These are phyloP conservation scores for Callopanchax toddi DNA, from an alignment of 2,113 vertebrate species.

Conservation along the genomic window DNA sequence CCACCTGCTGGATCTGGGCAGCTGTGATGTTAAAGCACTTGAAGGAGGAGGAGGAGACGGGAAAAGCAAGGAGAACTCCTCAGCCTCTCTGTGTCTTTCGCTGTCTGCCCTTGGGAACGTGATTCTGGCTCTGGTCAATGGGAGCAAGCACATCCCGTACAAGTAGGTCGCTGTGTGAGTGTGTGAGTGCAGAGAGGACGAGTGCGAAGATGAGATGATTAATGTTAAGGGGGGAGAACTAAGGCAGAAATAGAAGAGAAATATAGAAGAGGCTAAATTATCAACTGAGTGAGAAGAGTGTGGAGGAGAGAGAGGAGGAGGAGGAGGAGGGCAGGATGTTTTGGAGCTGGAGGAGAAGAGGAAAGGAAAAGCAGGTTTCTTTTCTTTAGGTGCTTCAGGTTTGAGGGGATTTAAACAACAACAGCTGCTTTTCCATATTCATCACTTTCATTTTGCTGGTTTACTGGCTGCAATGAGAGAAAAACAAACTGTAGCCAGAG, in stretches of 20 bases:
- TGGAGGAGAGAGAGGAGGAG: neutral
- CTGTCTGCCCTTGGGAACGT: slow-evolving; percentile 96
- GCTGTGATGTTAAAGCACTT: slow-evolving; percentile 89
- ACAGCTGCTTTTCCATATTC: slow-evolving; percentile 76
- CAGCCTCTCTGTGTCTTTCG: slow-evolving; percentile 89
- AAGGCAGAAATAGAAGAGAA: neutral
- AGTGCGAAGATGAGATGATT: slow-evolving; percentile 1
- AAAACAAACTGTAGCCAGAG: slow-evolving; percentile 8
- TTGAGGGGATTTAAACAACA: slow-evolving; percentile 68
- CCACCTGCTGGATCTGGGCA: slow-evolving; percentile 96
- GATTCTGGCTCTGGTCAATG: slow-evolving; percentile 98
- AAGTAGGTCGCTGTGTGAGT: slow-evolving; percentile 83
- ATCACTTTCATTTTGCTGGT: slow-evolving; percentile 57
- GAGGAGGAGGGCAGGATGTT: slow-evolving; percentile 16
- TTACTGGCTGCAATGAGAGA: slow-evolving; percentile 44
- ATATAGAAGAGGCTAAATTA: neutral
- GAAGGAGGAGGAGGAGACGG: slow-evolving; percentile 71
- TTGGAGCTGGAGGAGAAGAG: slow-evolving; percentile 12
- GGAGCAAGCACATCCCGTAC: slow-evolving; percentile 98
- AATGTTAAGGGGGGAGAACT: neutral
- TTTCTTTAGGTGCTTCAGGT: slow-evolving; percentile 37
- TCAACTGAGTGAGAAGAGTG: slow-evolving; percentile 7
- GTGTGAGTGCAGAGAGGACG: neutral
- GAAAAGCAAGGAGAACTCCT: slow-evolving; percentile 62
- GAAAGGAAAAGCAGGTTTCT: neutral